A percentile compares a stretch with the other conserved stretches of the same genome.
Evolutionary conservation across 2,797 vertebrate genomes (phyloP).

Genomic region (Scyliorhinus canicula): DNA sequence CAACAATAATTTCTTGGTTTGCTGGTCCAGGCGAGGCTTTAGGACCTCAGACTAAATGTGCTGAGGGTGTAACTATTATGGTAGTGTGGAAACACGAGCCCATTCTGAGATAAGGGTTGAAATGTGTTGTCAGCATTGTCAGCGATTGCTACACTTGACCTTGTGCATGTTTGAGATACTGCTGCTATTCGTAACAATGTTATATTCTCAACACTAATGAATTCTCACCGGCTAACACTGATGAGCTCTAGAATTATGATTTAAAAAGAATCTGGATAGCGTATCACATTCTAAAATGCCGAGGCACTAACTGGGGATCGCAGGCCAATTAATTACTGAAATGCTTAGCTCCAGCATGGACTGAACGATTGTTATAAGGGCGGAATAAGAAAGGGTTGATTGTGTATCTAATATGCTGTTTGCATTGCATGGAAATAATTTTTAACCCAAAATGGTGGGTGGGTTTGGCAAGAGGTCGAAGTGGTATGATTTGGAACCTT

Average conservation of each 20-base stretch:
- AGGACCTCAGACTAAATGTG: not conserved
- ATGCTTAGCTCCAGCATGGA: not conserved
- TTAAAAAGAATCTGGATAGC: slow-evolving; percentile 12
- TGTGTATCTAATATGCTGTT: not conserved
- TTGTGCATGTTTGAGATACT: not conserved
- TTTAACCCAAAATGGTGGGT: not conserved
- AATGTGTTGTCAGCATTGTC: slow-evolving; percentile 22
- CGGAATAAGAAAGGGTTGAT: not conserved
- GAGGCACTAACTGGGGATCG: not conserved
- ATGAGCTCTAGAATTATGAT: not conserved
- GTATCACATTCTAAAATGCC: not conserved
- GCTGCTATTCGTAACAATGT: slow-evolving; percentile 6
- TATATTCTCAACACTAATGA: not conserved
- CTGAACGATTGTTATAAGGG: not conserved
- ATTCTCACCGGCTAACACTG: not conserved
- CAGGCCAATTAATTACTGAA: not conserved
- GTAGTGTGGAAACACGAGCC: not conserved
- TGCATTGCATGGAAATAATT: not conserved
- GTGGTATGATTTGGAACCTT: not conserved
- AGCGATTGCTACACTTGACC: not conserved
- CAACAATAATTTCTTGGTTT: not conserved
- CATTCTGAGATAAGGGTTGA: not conserved
- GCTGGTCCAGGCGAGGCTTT: not conserved
- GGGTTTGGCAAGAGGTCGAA: not conserved
- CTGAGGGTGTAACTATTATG: not conserved